Conservation (phyloP, 1,140 invertebrate genomes). For the Zaprionus camerounensis region DNA sequence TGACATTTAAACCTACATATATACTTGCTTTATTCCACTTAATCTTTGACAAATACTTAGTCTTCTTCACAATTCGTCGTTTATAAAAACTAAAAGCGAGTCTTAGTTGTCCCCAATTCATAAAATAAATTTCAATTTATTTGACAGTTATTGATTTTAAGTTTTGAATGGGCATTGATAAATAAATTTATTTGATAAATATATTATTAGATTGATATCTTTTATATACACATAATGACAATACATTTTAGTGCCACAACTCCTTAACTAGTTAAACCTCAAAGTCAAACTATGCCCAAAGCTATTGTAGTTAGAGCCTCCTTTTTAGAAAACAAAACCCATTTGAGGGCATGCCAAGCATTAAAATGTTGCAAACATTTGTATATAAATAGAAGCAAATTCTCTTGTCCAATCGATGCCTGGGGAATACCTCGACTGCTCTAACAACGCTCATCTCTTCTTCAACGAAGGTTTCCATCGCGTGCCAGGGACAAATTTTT, state of each 20-base stretch:
- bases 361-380: slow-evolving; percentile 56
- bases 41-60: neutral
- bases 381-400: slow-evolving; percentile 32
- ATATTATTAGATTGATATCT: no score
- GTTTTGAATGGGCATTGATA: no score
- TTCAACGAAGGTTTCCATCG: slow-evolving; percentile 37
- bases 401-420: slow-evolving; percentile 46
- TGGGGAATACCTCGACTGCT: slow-evolving; percentile 4
- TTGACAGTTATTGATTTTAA: no score
- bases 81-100: no score
- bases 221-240: no score
- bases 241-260: no score
- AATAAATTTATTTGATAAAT: no score
- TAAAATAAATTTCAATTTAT: no score
- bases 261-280: neutral
- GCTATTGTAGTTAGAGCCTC: slow-evolving; percentile 18
- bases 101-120: no score
- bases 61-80: neutral
- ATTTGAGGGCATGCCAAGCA: slow-evolving; percentile 61
- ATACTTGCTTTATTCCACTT: neutral
- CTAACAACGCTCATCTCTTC: neutral
- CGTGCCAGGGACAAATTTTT: slow-evolving; percentile 62
- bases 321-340: slow-evolving; percentile 61
- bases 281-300: neutral
- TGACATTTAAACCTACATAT: neutral